These are phyloP conservation scores for Apis mellifera DNA, from an alignment of 1,140 invertebrate genomes.

Conservation along the genomic window DNA sequence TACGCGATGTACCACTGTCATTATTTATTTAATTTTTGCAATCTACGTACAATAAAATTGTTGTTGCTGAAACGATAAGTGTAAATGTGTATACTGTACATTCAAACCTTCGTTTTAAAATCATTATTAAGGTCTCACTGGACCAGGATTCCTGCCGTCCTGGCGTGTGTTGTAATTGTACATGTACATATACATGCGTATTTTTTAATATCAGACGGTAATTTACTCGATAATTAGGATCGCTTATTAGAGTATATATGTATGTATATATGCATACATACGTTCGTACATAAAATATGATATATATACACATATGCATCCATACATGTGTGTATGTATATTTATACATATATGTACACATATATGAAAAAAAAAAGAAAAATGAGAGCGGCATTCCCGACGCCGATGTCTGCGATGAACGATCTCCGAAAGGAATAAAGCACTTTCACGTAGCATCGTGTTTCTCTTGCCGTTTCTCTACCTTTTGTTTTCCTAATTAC, in stretches of 20 bases:
- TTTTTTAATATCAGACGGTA: slow-evolving; percentile 71
- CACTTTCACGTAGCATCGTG: slow-evolving; percentile 67
- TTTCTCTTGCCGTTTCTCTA: slow-evolving; percentile 48
- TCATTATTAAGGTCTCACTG: slow-evolving; percentile 69
- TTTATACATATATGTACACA: slow-evolving; percentile 59
- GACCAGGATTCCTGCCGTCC: slow-evolving; percentile 70
- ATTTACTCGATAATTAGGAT: slow-evolving; percentile 70
- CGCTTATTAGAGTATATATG: slow-evolving; percentile 69
- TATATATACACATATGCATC: slow-evolving; percentile 35
- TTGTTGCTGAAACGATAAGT: slow-evolving; percentile 79
- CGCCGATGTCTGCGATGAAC: slow-evolving; percentile 68
- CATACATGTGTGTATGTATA: slow-evolving; percentile 37
- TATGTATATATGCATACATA: slow-evolving; percentile 52
- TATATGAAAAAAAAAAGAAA: slow-evolving; percentile 55
- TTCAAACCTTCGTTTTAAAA: slow-evolving; percentile 67
- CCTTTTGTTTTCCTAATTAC: not conserved
- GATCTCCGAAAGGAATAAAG: slow-evolving; percentile 70
- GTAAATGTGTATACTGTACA: slow-evolving; percentile 71
- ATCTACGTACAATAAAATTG: slow-evolving; percentile 81
- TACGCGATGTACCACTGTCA: slow-evolving; percentile 80
- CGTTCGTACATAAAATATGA: slow-evolving; percentile 46
- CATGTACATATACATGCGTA: slow-evolving; percentile 71
- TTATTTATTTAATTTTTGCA: slow-evolving; percentile 81
- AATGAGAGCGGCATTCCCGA: slow-evolving; percentile 66
- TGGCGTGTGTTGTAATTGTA: slow-evolving; percentile 70